Conservation (phyloP, 1,140 invertebrate genomes). For the Lepidurus arcticus region DNA sequence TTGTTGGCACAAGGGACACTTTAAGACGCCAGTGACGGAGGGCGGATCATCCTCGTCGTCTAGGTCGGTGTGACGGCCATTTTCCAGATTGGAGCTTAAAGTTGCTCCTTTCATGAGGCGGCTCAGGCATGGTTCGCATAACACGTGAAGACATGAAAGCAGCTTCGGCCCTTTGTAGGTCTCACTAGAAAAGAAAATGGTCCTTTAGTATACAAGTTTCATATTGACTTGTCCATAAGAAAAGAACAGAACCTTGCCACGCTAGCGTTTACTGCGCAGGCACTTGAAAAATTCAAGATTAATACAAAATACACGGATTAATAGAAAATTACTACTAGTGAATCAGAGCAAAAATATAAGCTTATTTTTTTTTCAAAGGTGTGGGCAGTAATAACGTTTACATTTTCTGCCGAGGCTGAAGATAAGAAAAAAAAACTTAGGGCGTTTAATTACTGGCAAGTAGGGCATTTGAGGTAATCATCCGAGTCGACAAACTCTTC, state of each 20-base stretch:
- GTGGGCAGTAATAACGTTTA: background rate
- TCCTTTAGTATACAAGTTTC: background rate
- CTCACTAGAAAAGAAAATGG: slow-evolving; percentile 49
- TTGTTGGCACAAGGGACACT: slow-evolving; percentile 76
- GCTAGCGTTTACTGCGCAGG: no score
- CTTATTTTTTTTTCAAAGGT: background rate
- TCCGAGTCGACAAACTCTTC: slow-evolving; percentile 31
- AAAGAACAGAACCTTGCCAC: no score
- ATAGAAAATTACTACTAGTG: no score
- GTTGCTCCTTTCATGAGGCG: slow-evolving; percentile 50
- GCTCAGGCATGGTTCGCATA: slow-evolving; percentile 81
- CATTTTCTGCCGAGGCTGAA: background rate
- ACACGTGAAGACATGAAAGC: slow-evolving; percentile 84
- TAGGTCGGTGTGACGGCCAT: slow-evolving; percentile 48
- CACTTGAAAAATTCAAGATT: no score
- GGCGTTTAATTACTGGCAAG: slow-evolving; percentile 24
- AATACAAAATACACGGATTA: no score
- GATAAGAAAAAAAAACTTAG: background rate
- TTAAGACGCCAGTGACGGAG: slow-evolving; percentile 36
- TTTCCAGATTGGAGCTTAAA: slow-evolving; percentile 60
- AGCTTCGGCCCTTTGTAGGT: slow-evolving; percentile 73
- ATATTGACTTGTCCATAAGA: no score
- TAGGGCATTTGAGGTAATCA: slow-evolving; percentile 29
- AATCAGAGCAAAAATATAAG: no score
- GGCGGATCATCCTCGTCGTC: slow-evolving; percentile 22